These are phyloP conservation scores for Zaprionus inermis DNA, from an alignment of 1,140 invertebrate species.

Conservation along the genomic window DNA sequence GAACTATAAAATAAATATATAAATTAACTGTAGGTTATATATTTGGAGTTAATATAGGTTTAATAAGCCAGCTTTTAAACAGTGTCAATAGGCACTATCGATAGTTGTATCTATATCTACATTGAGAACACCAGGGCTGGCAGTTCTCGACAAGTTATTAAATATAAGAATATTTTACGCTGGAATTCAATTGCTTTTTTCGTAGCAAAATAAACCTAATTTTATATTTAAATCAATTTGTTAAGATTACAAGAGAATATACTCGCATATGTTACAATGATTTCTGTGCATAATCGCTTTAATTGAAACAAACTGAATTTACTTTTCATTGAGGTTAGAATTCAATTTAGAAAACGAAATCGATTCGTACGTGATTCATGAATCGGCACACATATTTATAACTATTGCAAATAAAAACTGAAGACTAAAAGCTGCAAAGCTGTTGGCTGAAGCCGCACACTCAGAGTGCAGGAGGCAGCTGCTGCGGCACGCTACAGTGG, in stretches of 20 bases:
- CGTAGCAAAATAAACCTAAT: too few relatives aligned
- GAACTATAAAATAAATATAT: too few relatives aligned
- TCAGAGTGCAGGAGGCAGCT: constrained; percentile 86
- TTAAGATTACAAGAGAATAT: not conserved
- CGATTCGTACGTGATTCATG: not conserved
- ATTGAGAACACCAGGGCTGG: too few relatives aligned
- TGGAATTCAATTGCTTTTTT: too few relatives aligned
- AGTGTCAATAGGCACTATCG: too few relatives aligned
- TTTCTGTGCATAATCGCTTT: not conserved
- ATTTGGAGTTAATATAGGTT: too few relatives aligned
- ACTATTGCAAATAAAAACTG: not conserved
- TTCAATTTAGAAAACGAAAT: constrained; percentile 2
- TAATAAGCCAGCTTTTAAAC: too few relatives aligned
- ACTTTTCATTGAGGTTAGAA: constrained; percentile 2
- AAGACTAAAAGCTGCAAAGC: constrained; percentile 16
- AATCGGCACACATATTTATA: not conserved
- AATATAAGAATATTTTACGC: too few relatives aligned
- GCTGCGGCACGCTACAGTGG: constrained; percentile 89
- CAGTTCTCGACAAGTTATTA: too few relatives aligned
- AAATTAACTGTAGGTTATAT: too few relatives aligned
- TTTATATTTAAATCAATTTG: not conserved
- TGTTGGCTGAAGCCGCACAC: constrained; percentile 49
- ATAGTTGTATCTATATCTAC: too few relatives aligned
- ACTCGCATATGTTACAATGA: not conserved
- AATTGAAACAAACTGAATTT: not conserved